Evolutionary conservation across 2,888 invertebrate species (phyloP).

Genomic region (Melanargia galathea): DNA sequence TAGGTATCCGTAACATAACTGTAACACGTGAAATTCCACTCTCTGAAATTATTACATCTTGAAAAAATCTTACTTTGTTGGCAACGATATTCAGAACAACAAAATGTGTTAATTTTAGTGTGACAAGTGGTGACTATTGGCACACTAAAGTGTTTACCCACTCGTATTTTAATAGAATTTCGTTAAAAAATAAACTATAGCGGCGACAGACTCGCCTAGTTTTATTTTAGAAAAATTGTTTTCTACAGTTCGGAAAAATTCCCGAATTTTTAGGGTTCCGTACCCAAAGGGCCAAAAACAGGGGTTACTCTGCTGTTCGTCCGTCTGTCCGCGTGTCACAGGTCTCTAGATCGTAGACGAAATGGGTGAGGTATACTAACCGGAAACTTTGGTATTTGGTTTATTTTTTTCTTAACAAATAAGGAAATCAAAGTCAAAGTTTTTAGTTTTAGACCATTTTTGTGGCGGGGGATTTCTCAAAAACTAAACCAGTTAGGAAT

Average conservation of each 20-base stretch:
- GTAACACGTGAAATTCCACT: conserved; percentile 23
- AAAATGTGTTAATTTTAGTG: conserved; percentile 50
- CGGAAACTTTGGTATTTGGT: too few species aligned
- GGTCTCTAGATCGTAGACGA: too few species aligned
- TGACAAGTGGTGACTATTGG: conserved; percentile 48
- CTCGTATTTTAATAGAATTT: conserved; percentile 41
- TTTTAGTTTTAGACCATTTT: too few species aligned
- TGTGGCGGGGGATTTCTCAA: too few species aligned
- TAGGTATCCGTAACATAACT: not conserved
- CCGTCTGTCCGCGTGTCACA: too few species aligned
- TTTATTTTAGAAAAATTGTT: conserved; percentile 22
- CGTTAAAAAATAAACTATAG: conserved; percentile 28
- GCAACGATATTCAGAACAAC: conserved; percentile 45
- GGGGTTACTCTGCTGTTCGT: too few species aligned
- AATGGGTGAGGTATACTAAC: too few species aligned
- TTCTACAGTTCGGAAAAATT: conserved; percentile 2
- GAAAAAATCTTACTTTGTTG: conserved; percentile 44
- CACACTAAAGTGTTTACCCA: conserved; percentile 46
- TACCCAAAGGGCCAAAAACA: too few species aligned
- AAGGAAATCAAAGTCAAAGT: too few species aligned
- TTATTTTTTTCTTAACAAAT: too few species aligned
- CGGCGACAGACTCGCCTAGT: conserved; percentile 9
- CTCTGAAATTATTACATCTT: conserved; percentile 22
- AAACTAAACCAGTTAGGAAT: too few species aligned
- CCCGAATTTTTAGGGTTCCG: conserved; percentile 1